Percentiles rank a stretch among this genome's conserved stretches.
Conservation (phyloP, 1,140 invertebrate species). For the Euura saliciscinereae region DNA sequence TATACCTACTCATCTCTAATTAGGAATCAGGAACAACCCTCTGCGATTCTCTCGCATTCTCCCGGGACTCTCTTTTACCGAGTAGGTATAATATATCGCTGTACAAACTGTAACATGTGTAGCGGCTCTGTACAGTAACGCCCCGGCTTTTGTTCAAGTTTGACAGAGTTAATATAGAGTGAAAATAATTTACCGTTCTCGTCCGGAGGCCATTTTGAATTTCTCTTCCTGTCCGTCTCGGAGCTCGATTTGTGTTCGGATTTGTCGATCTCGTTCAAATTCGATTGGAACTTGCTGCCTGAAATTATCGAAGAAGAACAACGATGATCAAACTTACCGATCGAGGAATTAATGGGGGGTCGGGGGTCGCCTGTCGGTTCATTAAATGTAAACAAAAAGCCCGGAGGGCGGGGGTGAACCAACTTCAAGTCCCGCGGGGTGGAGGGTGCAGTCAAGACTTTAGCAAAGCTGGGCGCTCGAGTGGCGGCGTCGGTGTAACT, state of each 20-base stretch:
- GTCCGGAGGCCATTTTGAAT: slow-evolving; percentile 44
- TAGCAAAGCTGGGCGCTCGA: background rate
- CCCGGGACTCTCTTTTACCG: too few species aligned
- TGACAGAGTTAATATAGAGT: slow-evolving; percentile 12
- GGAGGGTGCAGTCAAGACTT: background rate
- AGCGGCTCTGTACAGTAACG: too few species aligned
- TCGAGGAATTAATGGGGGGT: background rate
- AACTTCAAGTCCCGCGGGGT: background rate
- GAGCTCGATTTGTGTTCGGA: slow-evolving; percentile 69
- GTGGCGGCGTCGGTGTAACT: slow-evolving; percentile 5
- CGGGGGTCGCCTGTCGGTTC: background rate
- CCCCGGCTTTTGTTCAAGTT: too few species aligned
- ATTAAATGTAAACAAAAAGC: too few species aligned
- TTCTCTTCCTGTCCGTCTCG: slow-evolving; percentile 47
- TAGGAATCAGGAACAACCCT: too few species aligned
- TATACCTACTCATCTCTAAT: too few species aligned
- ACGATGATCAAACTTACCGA: background rate
- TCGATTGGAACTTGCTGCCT: slow-evolving; percentile 72
- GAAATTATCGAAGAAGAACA: slow-evolving; percentile 34
- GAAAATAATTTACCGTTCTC: slow-evolving; percentile 42
- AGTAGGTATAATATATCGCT: background rate
- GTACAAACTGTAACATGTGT: background rate
- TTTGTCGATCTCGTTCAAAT: slow-evolving; percentile 73
- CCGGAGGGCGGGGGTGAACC: background rate
- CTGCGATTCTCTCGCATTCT: too few species aligned